Base-by-base conservation (phyloP, 1,140 invertebrate genomes). In the Hestina assimilis region DNA sequence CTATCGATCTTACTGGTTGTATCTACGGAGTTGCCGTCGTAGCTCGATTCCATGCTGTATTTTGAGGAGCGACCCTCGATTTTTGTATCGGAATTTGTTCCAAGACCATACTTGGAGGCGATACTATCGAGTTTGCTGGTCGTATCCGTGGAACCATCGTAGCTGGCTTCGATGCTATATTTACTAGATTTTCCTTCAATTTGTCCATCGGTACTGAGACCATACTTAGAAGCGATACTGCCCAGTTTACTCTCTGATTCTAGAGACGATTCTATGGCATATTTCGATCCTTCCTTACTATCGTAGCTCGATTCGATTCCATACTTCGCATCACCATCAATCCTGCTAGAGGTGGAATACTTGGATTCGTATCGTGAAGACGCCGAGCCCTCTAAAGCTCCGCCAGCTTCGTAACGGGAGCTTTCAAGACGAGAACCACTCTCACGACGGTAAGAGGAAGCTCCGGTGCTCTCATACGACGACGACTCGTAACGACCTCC, bases 401-500 rank as follows among this genome's bases (percentile, higher is more conserved):
- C 69, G 11, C 72, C 75, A 9, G 68, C 63, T 48, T 86, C 80
- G 33, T 77, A 77, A 21, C 60, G 73, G 6, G 70, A 61, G 43
- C 79, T 77, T 26, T 86, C 83, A 26, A 78, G 9, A 7, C 74
- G 75, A 3, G 80, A 71, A 1, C 83, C 83, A 59, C 82, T 85
- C 17, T 87, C 80, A 31, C 82, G 82, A 2, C 83, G 75, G 2
- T 78, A 74, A 83, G 79, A 78, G 1, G 73, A 72, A 4, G 73
- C 17, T 12, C 79, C 78, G 11, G 69, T 66, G 56, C 80, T 63
- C 51, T 86, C 73, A 59, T 83, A 65, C 51, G 87, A 75, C 15
- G 88, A 89, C 5, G 89, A 89, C 28, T 90, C 89, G 29, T 91
- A 90, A 60, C 90, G 89, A 31, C 86, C 72, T 8, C 78, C 72